phyloP scores from a whole-genome alignment of 2,113 vertebrate genomes.

The Telmatochromis brichardi region DNA sequence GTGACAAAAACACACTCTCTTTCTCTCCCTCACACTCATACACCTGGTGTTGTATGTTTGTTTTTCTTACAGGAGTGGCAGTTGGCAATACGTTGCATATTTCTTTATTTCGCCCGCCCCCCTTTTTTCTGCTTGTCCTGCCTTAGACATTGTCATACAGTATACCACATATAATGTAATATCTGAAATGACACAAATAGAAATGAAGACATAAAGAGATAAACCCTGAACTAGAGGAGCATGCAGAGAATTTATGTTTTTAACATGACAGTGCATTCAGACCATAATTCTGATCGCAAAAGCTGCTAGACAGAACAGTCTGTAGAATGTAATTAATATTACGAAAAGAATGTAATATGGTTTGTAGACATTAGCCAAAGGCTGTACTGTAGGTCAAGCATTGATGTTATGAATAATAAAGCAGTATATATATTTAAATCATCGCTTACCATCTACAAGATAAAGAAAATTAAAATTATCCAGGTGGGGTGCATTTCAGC shows the following conservation, averaged over 20 bases:
- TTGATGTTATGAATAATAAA: background rate
- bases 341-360: background rate
- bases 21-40: background rate
- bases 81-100: background rate
- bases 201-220: background rate
- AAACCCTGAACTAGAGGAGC: background rate
- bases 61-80: background rate
- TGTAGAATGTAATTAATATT: no score
- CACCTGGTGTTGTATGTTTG: background rate
- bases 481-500: background rate
- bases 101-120: background rate
- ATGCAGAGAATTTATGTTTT: background rate
- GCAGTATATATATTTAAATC: background rate
- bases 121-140: background rate
- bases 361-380: background rate
- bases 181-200: background rate
- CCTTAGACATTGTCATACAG: background rate
- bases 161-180: background rate
- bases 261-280: background rate
- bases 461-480: background rate
- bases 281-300: background rate
- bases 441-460: background rate
- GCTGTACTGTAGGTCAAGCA: background rate
- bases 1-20: background rate
- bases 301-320: background rate